Evolutionary conservation across 2,888 invertebrate species (phyloP).

Genomic region (Aleiodes testaceus): DNA sequence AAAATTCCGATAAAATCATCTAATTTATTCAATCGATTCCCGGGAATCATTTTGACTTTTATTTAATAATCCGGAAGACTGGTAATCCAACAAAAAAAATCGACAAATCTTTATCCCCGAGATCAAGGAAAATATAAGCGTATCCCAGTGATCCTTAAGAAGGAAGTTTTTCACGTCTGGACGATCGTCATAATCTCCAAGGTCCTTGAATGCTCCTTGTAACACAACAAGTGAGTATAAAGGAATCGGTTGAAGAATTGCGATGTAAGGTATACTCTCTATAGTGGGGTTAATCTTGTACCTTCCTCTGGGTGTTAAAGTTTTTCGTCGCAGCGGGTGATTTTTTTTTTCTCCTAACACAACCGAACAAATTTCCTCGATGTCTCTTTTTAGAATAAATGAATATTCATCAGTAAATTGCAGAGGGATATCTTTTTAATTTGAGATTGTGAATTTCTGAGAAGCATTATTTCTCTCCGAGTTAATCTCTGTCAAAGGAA

Average conservation of each 20-base stretch:
- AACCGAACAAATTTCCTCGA: slow-evolving; percentile 4
- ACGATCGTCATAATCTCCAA: slow-evolving; percentile 39
- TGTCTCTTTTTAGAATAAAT: not conserved
- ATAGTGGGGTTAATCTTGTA: slow-evolving; percentile 38
- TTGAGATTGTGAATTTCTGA: not conserved
- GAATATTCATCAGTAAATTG: not conserved
- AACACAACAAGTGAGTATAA: slow-evolving; percentile 23
- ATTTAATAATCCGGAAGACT: slow-evolving; percentile 53
- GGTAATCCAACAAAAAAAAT: slow-evolving; percentile 51
- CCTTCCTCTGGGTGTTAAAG: slow-evolving; percentile 14
- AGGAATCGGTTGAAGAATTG: slow-evolving; percentile 45
- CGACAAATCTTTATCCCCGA: slow-evolving; percentile 50
- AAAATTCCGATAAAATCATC: not conserved
- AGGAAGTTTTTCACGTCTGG: slow-evolving; percentile 29
- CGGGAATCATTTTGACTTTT: slow-evolving; percentile 40
- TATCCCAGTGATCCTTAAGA: slow-evolving; percentile 4
- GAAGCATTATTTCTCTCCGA: not conserved
- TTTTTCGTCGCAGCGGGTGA: slow-evolving; percentile 35
- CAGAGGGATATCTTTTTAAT: not conserved
- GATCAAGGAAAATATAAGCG: not conserved
- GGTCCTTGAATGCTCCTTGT: slow-evolving; percentile 12
- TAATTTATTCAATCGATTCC: not conserved
- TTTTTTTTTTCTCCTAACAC: not conserved
- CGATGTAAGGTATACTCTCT: slow-evolving; percentile 35
- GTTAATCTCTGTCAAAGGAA: slow-evolving; percentile 19